Evolutionary conservation across 2,797 vertebrate genomes (phyloP).

Genomic region (Thamnophis elegans): DNA sequence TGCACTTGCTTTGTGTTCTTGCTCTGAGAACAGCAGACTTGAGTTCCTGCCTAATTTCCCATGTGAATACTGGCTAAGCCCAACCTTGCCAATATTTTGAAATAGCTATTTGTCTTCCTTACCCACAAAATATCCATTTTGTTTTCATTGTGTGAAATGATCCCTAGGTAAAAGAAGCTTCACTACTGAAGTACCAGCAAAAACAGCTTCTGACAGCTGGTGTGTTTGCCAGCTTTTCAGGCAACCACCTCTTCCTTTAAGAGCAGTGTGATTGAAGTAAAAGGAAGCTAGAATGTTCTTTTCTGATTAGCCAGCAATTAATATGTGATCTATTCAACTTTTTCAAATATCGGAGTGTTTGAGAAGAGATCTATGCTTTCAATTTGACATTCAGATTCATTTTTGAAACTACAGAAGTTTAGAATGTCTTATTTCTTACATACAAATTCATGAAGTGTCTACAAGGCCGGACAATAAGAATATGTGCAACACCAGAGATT

Average conservation of each 20-base stretch:
- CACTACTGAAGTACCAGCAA: background rate
- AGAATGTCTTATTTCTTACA: background rate
- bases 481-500: background rate
- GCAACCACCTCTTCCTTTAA: background rate
- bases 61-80: background rate
- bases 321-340: background rate
- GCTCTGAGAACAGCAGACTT: background rate
- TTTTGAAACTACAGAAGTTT: background rate
- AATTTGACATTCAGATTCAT: background rate
- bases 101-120: background rate
- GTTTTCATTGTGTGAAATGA: background rate
- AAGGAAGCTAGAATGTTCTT: background rate
- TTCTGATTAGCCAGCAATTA: background rate
- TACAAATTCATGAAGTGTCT: background rate
- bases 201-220: background rate
- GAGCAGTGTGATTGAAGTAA: no score
- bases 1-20: background rate
- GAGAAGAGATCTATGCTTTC: background rate
- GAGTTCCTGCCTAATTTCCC: background rate
- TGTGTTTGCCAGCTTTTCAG: background rate
- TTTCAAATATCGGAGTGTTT: background rate
- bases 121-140: background rate
- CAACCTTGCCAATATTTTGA: background rate
- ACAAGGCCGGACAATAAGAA: background rate
- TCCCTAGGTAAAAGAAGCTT: background rate